These are phyloP conservation scores for Mesoligia furuncula DNA, from an alignment of 2,888 invertebrate genomes.

Conservation along the genomic window DNA sequence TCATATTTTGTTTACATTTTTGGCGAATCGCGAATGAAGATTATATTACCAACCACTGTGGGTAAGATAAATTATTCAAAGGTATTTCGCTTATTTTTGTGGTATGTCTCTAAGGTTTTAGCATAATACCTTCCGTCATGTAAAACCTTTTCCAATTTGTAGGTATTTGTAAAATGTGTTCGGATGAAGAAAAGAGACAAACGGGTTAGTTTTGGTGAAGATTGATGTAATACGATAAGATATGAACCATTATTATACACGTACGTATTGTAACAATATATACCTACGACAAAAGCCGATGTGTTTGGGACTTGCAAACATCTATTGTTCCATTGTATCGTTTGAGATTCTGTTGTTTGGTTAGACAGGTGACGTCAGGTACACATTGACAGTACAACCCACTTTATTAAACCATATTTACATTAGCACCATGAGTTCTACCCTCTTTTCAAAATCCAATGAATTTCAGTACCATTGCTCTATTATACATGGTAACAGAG, in stretches of 20 bases:
- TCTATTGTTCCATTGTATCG: slow-evolving; percentile 15
- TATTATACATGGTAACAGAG: not conserved
- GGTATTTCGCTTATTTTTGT: not conserved
- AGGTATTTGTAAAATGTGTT: not conserved
- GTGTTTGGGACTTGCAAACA: slow-evolving; percentile 18
- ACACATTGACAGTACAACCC: not conserved
- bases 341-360: slow-evolving; percentile 4
- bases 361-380: slow-evolving; percentile 1
- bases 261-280: not conserved
- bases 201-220: not conserved
- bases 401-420: not conserved
- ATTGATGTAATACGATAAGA: not conserved
- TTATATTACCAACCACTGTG: not conserved
- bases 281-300: not conserved
- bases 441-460: not conserved
- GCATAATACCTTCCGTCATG: not conserved
- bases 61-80: not conserved
- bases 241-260: not conserved
- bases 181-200: not conserved
- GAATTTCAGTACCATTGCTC: not conserved
- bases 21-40: too few species aligned
- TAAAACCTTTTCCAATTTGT: not conserved
- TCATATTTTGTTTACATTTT: too few species aligned
- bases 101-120: not conserved
- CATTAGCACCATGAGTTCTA: not conserved